These are phyloP conservation scores for Myanophis thanlyinensis DNA, from an alignment of 2,113 vertebrate species.

Conservation along the genomic window DNA sequence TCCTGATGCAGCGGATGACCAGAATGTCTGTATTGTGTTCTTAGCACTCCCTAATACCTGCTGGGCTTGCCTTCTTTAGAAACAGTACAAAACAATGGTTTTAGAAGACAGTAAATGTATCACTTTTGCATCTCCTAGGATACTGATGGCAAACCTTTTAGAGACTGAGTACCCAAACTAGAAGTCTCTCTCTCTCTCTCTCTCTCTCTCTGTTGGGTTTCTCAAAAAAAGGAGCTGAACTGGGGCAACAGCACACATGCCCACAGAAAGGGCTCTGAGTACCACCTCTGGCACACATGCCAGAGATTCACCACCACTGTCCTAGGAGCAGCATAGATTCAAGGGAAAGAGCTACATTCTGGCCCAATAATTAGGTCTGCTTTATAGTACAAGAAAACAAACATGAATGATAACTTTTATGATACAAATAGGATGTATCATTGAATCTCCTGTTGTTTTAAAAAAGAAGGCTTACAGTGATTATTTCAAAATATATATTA, in stretches of 20 bases:
- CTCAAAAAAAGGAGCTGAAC: too few species aligned
- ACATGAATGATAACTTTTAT: background rate
- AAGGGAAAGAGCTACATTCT: background rate
- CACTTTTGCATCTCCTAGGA: background rate
- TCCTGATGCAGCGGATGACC: too few species aligned
- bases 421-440: background rate
- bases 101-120: background rate
- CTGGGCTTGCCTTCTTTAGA: background rate
- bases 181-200: too few species aligned
- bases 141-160: too few species aligned
- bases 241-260: too few species aligned
- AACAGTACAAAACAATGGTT: background rate
- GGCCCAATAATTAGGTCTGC: background rate
- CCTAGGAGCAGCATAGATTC: background rate
- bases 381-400: background rate
- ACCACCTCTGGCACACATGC: too few species aligned
- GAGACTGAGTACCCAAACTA: too few species aligned
- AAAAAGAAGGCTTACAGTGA: background rate
- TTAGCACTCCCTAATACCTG: too few species aligned
- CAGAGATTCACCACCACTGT: too few species aligned
- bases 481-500: background rate
- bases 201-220: too few species aligned
- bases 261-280: too few species aligned
- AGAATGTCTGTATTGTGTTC: too few species aligned
- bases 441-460: background rate